These are phyloP conservation scores for Agriotes lineatus DNA, from an alignment of 2,888 invertebrate species.

Conservation along the genomic window DNA sequence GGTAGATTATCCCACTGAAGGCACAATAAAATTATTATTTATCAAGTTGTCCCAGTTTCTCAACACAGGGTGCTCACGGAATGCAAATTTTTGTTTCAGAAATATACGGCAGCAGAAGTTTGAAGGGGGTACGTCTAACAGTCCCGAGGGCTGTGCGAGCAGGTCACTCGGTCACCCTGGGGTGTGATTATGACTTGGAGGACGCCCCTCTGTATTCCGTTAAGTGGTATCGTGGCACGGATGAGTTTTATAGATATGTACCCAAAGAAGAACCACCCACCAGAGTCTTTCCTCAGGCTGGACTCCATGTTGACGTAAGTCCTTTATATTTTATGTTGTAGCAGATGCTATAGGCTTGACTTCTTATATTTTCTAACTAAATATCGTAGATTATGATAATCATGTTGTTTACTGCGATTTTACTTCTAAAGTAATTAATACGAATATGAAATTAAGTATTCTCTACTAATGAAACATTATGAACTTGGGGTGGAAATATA, in stretches of 20 bases:
- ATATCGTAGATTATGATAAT: too few relatives aligned
- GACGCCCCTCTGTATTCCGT: constrained; percentile 78
- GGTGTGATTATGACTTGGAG: constrained; percentile 65
- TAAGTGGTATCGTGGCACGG: constrained; percentile 80
- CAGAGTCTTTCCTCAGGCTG: constrained; percentile 76
- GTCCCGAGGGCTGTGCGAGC: constrained; percentile 64
- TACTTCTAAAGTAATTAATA: too few relatives aligned
- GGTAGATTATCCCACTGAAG: constrained; percentile 19
- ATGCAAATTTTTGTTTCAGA: constrained; percentile 56
- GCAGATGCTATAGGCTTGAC: neutral
- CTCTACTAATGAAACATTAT: too few relatives aligned
- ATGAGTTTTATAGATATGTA: constrained; percentile 82
- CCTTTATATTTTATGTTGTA: neutral
- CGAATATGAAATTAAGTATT: too few relatives aligned
- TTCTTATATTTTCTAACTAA: too few relatives aligned
- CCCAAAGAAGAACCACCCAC: constrained; percentile 80
- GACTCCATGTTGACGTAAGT: constrained; percentile 82
- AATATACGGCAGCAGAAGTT: constrained; percentile 59
- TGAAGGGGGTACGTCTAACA: constrained; percentile 61
- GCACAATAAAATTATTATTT: constrained; percentile 30
- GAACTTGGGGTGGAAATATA: too few relatives aligned
- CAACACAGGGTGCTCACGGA: constrained; percentile 9
- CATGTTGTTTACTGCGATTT: too few relatives aligned
- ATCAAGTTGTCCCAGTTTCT: constrained; percentile 31
- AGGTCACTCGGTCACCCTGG: constrained; percentile 64